Evolutionary conservation across 2,797 vertebrate genomes (phyloP).

Genomic region (Natrix natrix): DNA sequence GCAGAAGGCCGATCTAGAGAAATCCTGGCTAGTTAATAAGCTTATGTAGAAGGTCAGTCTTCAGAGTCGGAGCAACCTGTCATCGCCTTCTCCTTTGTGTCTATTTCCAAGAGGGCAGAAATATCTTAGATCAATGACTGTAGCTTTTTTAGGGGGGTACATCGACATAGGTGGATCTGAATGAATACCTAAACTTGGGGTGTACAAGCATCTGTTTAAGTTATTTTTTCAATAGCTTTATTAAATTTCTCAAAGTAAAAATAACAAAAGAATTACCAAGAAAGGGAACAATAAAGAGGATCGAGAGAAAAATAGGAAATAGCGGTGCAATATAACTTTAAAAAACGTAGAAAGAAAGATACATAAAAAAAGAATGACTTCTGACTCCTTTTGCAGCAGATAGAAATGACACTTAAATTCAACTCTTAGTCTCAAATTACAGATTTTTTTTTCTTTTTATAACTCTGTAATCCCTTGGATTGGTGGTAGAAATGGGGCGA

Average conservation of each 20-base stretch:
- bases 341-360: not conserved
- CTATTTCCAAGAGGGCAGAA: not conserved
- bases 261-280: not conserved
- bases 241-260: not conserved
- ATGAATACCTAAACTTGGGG: no score
- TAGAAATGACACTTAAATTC: not conserved
- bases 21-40: not conserved
- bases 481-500: not conserved
- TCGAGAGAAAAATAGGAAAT: not conserved
- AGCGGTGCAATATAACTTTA: not conserved
- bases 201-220: not conserved
- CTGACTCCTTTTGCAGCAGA: not conserved
- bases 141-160: not conserved
- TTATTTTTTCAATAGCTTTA: not conserved
- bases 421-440: not conserved
- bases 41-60: not conserved
- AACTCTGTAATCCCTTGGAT: not conserved
- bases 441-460: not conserved
- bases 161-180: not conserved
- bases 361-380: not conserved
- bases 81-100: not conserved
- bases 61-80: not conserved
- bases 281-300: not conserved
- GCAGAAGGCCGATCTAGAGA: not conserved
- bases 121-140: not conserved